Conservation (phyloP, 1,140 invertebrate genomes). For the Solenopsis invicta region DNA sequence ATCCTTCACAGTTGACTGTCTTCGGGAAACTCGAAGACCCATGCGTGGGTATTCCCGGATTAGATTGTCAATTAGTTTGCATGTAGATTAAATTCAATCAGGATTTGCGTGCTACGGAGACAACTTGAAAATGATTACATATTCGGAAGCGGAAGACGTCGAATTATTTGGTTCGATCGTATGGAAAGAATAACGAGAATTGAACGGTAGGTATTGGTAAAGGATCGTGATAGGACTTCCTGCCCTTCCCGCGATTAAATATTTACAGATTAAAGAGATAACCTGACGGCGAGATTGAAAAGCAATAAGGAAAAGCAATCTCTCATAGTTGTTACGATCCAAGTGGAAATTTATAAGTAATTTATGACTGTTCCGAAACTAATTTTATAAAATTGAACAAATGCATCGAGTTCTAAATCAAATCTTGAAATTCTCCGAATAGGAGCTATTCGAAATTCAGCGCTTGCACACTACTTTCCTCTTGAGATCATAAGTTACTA, state of each 20-base stretch:
- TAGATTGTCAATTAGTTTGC: constrained; percentile 26
- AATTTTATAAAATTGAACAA: neutral
- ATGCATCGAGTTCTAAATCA: neutral
- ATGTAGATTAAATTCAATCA: constrained; percentile 40
- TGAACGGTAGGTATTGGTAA: neutral
- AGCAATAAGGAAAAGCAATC: neutral
- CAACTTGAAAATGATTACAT: constrained; percentile 9
- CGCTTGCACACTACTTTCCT: neutral
- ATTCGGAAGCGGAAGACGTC: neutral
- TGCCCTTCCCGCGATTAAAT: constrained; percentile 14
- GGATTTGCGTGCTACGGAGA: constrained; percentile 11
- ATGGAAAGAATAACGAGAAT: neutral
- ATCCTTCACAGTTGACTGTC: constrained; percentile 12
- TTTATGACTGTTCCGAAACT: neutral
- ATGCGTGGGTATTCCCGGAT: neutral
- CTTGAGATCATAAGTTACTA: constrained; percentile 9
- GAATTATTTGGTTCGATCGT: constrained; percentile 3
- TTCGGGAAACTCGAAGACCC: neutral
- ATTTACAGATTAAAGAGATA: constrained; percentile 20
- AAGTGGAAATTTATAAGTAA: neutral
- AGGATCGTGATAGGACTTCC: neutral
- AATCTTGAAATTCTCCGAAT: constrained; percentile 14
- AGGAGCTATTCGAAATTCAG: neutral
- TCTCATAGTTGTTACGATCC: neutral
- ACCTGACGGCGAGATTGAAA: neutral